Evolutionary conservation across 2,888 invertebrate species (phyloP), one percentile per base, ranked within the genome.

Genomic region (Ichneumon xanthorius): DNA sequence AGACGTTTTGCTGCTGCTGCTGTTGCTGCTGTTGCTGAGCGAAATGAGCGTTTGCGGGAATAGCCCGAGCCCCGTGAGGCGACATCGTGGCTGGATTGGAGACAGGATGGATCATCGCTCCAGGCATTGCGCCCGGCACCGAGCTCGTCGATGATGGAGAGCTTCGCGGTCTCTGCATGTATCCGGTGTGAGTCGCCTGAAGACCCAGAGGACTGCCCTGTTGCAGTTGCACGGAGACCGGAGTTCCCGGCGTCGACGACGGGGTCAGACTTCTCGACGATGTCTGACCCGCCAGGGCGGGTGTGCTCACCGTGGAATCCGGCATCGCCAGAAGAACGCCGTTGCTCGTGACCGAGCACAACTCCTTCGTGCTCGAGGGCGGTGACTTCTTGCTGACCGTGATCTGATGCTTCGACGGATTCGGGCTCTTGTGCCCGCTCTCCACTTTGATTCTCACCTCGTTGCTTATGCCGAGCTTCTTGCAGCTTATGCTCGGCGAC

Each of bases 71-170:
- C 2, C 80, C 88, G 72, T 94, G 93, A 3, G 93, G 90, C 1
- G 93, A 88, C 87, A 92, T 92, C 4, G 92, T 90, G 2, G 89
- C 90, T 2, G 92, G 88, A 73, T 92, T 94, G 92, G 93, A 93
- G 91, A 94, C 92, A 87, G 95, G 95, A 88, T 95, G 95, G 33
- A 95, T 94, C 89, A 95, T 95, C 6, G 95, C 94, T 85, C 88
- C 55, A 87, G 88, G 45, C 88, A 85, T 81, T 14, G 95, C 89
- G 95, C 95, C 79, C 95, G 95, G 40, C 95, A 95, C 82, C 95
- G 95, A 26, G 95, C 95, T 95, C 5, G 96, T 96, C 50, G 96
- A 96, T 0, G 96, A 96, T 0, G 97, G 97, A 2, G 97, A 97
- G 11, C 96, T 96, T 85, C 96, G 94, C 14, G 95, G 95, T 88